Base-by-base conservation (phyloP, 1,140 invertebrate species). In the Babylonia areolata region DNA sequence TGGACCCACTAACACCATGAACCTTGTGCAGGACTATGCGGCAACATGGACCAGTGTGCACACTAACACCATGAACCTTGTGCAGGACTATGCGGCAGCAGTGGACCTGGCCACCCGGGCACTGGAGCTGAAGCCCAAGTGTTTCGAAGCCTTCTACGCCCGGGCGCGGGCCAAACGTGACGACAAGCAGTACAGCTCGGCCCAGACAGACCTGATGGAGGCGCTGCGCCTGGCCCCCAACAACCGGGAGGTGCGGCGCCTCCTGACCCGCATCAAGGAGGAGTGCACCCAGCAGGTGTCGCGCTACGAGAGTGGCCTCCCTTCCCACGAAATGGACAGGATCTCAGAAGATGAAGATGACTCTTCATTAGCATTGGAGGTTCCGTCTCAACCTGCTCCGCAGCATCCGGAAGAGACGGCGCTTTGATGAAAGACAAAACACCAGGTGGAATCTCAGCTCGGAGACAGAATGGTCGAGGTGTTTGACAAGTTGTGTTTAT, bases 111-210 rank as follows among this genome's bases (percentile, higher is more conserved):
- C 98, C 5, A 96, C 97, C 69, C 96, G 97, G 94, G 98, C 97
- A 0, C 95, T 98, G 39, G 96, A 96, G 77, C 95, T 98, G 85
- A 97, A 97, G 89, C 96, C 97, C 9, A 96, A 97, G 90, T 98
- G 97, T 1, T 99, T 97, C 93, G 98, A 99, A 95, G 98, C 97
- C 2, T 98, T 96, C 91, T 99, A 99, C 93, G 97, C 97, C 1
- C 95, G 98, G 92, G 97, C 98, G 0, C 96, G 98, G 92, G 98
- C 97, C 12, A 96, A 96, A 81, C 95, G 98, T 86, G 97, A 98
- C 87, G 91, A 96, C 83, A 95, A 94, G 77, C 92, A 95, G 23
- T 95, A 95, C 82, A 95, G 96, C 9, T 95, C 95, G 40, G 96
- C 97, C 11, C 90, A 97, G n/a, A 92, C 94, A 6, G 96, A 97